A percentile compares a stretch with the other conserved stretches of the same genome.
Evolutionary conservation across 2,888 invertebrate genomes (phyloP).

Genomic region (Charanyca ferruginea): DNA sequence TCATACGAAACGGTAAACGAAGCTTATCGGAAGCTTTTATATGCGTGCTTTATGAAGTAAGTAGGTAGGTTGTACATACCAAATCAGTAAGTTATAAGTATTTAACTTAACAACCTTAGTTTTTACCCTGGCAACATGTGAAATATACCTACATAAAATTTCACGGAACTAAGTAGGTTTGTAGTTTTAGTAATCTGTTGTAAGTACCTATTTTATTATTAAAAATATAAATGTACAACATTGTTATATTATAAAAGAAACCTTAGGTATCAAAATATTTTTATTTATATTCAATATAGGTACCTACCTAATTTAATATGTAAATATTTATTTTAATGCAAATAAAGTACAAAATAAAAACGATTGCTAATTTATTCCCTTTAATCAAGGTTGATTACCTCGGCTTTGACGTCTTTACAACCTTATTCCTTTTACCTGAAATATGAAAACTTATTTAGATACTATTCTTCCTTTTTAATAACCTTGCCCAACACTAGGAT

Average conservation of each 20-base stretch:
- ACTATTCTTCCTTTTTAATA: too few species aligned
- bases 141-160: background rate
- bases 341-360: slow-evolving; percentile 67
- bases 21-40: background rate
- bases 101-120: background rate
- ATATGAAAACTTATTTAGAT: too few species aligned
- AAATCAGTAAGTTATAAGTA: background rate
- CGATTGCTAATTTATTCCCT: slow-evolving; percentile 28
- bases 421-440: too few species aligned
- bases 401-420: too few species aligned
- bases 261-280: slow-evolving; percentile 29
- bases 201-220: slow-evolving; percentile 51
- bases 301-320: slow-evolving; percentile 14
- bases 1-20: background rate
- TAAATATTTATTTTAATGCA: slow-evolving; percentile 62
- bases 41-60: background rate
- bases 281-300: slow-evolving; percentile 39
- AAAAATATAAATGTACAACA: slow-evolving; percentile 38
- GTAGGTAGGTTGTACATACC: background rate
- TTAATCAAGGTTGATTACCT: too few species aligned
- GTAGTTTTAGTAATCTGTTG: slow-evolving; percentile 42
- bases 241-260: slow-evolving; percentile 9
- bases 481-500: too few species aligned
- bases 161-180: background rate
- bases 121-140: background rate